Evolutionary conservation across 2,888 invertebrate genomes (phyloP).

Genomic region (Galerucella calmariensis): DNA sequence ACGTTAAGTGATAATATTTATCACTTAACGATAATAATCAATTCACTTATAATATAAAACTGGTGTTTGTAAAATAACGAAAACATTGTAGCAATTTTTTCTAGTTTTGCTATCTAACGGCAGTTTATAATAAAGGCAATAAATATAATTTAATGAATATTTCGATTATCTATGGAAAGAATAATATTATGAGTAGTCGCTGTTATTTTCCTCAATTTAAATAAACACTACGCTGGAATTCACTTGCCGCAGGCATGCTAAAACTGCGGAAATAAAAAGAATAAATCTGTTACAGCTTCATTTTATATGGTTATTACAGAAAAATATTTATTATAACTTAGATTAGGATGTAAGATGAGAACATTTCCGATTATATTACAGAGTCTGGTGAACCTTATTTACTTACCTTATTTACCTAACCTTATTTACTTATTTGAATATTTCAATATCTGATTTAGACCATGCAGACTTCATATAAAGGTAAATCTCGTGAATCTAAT

Average conservation of each 20-base stretch:
- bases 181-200: background rate
- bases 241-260: background rate
- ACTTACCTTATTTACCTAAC: too few species aligned
- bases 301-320: background rate
- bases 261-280: background rate
- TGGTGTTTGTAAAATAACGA: background rate
- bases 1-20: too few species aligned
- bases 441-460: too few species aligned
- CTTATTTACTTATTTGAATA: too few species aligned
- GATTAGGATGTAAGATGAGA: too few species aligned
- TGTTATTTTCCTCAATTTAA: background rate
- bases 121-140: background rate
- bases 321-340: background rate
- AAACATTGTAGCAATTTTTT: background rate
- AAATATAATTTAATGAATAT: background rate
- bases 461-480: too few species aligned
- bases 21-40: too few species aligned
- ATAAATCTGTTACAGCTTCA: background rate
- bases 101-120: background rate
- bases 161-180: constrained; percentile 6
- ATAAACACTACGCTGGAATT: background rate
- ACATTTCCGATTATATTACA: too few species aligned
- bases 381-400: too few species aligned
- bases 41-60: too few species aligned
- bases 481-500: too few species aligned